These are phyloP conservation scores for Prolemur simus DNA, from an alignment of 2,113 vertebrate species.

Conservation along the genomic window DNA sequence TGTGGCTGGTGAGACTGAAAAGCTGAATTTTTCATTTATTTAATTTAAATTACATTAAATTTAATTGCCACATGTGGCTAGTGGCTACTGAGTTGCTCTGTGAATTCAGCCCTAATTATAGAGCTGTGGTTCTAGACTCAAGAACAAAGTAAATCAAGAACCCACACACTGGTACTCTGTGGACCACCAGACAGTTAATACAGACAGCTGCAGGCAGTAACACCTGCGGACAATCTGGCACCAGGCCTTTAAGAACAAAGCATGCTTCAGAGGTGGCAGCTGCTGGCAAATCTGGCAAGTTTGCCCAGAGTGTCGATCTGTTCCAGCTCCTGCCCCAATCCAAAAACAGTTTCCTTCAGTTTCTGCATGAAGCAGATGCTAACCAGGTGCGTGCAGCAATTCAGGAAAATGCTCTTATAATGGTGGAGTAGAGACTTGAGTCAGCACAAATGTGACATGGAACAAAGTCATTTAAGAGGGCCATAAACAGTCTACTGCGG, in stretches of 20 bases:
- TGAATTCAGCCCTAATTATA: neutral
- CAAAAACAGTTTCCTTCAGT: slow-evolving; percentile 67
- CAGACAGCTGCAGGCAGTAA: neutral
- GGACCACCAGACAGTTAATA: neutral
- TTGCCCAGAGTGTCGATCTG: neutral
- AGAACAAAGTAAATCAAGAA: slow-evolving; percentile 51
- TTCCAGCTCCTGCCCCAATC: neutral
- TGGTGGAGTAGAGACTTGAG: slow-evolving; percentile 45
- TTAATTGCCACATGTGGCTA: neutral
- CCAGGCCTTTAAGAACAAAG: neutral
- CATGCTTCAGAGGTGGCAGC: neutral
- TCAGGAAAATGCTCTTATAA: slow-evolving; percentile 49
- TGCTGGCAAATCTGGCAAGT: neutral
- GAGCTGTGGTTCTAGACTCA: neutral
- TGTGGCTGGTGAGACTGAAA: neutral
- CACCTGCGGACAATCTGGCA: neutral
- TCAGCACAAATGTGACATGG: slow-evolving; percentile 57
- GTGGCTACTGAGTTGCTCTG: neutral
- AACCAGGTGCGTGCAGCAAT: neutral
- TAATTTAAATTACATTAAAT: slow-evolving; percentile 9
- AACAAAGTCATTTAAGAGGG: slow-evolving; percentile 56
- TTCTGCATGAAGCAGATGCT: slow-evolving; percentile 32
- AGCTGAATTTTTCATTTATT: neutral
- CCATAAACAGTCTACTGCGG: slow-evolving; percentile 48
- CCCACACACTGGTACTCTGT: neutral